Conservation (phyloP, 2,113 vertebrate genomes). For the Corythornis cristatus region DNA sequence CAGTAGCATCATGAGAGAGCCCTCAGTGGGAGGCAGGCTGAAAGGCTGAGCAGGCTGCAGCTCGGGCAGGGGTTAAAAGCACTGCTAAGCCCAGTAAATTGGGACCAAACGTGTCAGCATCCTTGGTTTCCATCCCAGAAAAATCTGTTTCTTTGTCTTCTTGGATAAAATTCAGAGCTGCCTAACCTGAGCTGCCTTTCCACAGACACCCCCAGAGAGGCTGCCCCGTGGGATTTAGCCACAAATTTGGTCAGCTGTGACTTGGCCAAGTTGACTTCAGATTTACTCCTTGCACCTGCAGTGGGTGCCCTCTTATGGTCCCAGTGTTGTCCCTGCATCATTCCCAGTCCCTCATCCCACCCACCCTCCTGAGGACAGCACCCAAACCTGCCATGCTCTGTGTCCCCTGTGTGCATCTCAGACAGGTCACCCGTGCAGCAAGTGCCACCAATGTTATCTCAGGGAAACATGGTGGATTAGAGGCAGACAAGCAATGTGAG, state of each 20-base stretch:
- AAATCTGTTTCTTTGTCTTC: not conserved
- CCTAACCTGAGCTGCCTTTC: accelerated
- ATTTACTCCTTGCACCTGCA: not conserved
- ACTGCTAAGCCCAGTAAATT: not conserved
- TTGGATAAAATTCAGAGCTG: not conserved
- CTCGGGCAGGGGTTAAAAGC: not conserved
- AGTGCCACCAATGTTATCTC: not conserved
- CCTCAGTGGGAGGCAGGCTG: not conserved
- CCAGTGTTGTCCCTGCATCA: not conserved
- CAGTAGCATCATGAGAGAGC: not conserved
- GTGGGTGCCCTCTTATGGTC: not conserved
- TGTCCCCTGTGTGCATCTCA: not conserved
- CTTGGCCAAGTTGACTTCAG: not conserved
- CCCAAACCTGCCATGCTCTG: accelerated
- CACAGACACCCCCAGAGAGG: not conserved
- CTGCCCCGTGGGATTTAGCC: not conserved
- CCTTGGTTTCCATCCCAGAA: not conserved
- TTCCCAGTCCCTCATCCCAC: not conserved
- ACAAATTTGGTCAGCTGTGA: not conserved
- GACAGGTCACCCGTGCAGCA: accelerated
- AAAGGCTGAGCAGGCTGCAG: not conserved
- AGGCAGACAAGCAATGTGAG: not conserved
- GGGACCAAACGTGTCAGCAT: not conserved
- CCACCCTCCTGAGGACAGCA: not conserved
- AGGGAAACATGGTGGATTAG: not conserved